Base-by-base conservation (phyloP, 2,113 vertebrate species). In the Macquaria australasica region DNA sequence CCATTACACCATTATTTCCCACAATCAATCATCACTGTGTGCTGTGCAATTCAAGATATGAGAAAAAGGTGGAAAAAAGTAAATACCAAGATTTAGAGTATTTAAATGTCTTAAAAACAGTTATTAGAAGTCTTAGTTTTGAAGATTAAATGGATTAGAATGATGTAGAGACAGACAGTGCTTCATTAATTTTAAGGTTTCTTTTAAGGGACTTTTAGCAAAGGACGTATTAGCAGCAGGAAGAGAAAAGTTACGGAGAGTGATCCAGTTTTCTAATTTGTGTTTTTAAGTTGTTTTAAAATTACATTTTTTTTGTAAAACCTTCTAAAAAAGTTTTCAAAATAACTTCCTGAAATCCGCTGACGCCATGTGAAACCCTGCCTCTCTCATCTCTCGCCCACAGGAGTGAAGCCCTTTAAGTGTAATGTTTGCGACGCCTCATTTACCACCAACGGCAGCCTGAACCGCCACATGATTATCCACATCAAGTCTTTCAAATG, bases 381-480 rank as follows among this genome's bases (percentile, higher is more conserved):
- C 7, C 34, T 70, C 20, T 73, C 50, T 73, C 48, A 7, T 5
- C 62, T 80, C 50, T 79, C 51, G 0, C 79, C 51, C 14, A 67
- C 81, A 99, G 98, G 98, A 66, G 96, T 98, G 81, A 99, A 99
- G 91, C 97, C 98, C 7, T 99, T 97, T 92, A 98, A 96, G 90
- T 99, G 98, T 88, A 96, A 93, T 6, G 93, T 99, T 39, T 99
- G 98, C 73, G 96, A 93, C 7, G 96, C 98, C 0, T 96, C 97
- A 0, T 99, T 99, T 93, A 99, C 98, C 82, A 99, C 98, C 87
- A 99, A 99, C 21, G 98, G 98, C 77, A 99, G 98, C 94, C 97
- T 99, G 93, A 99, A 97, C 58, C 95, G 98, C 60, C 98, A 99
- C 95, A 97, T 97, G 96, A 96, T 97, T 71, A 98, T 97, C 70